Conservation (phyloP, 2,888 invertebrate genomes). For the Sphaerophoria taeniata region DNA sequence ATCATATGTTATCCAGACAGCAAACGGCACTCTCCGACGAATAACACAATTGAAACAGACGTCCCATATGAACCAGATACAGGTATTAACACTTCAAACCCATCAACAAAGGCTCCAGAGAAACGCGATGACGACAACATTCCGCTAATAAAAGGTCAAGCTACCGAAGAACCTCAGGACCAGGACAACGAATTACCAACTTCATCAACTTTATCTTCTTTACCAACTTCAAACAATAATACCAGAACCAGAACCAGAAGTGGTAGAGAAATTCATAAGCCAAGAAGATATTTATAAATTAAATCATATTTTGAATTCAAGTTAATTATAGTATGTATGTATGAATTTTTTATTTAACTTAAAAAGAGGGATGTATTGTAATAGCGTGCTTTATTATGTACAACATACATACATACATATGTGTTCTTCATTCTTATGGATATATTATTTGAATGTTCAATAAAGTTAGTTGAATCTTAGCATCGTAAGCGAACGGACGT, state of each 20-base stretch:
- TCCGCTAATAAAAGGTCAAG: conserved; percentile 1
- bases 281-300: conserved; percentile 19
- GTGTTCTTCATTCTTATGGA: too few relatives aligned
- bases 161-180: not conserved
- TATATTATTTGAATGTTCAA: too few relatives aligned
- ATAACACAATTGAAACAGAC: conserved; percentile 13
- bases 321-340: too few relatives aligned
- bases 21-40: conserved; percentile 10
- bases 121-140: conserved; percentile 18
- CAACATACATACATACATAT: too few relatives aligned
- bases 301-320: conserved; percentile 2
- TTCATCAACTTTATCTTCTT: conserved; percentile 2
- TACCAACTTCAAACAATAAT: conserved; percentile 21
- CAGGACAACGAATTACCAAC: not conserved
- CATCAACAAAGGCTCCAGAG: conserved; percentile 9
- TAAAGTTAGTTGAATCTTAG: too few relatives aligned
- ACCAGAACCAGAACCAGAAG: conserved; percentile 26
- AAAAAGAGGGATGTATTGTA: too few relatives aligned
- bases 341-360: too few relatives aligned
- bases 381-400: too few relatives aligned
- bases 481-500: too few relatives aligned
- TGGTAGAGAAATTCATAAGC: conserved; percentile 12
- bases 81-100: not conserved
- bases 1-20: conserved; percentile 21
- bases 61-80: not conserved